Conservation (phyloP, 1,140 invertebrate genomes). For the Drosophila pallidifrons region DNA sequence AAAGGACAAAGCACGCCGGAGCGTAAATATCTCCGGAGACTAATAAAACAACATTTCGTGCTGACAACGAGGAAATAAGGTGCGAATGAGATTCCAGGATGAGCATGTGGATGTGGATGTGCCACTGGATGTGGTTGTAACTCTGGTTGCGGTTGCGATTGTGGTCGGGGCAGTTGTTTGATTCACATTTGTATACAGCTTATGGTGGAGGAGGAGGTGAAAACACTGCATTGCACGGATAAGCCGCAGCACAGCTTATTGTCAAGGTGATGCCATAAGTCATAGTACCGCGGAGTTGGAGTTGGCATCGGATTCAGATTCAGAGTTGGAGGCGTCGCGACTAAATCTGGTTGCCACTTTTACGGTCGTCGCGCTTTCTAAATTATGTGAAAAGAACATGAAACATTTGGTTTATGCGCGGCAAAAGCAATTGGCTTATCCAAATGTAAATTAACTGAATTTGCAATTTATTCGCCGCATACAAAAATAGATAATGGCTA, state of each 20-base stretch:
- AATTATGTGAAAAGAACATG: conserved; percentile 63
- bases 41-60: conserved; percentile 84
- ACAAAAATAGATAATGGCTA: conserved; percentile 13
- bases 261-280: conserved; percentile 82
- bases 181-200: conserved; percentile 49
- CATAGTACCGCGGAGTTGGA: conserved; percentile 34
- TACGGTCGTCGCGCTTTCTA: conserved; percentile 37
- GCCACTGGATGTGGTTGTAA: neutral
- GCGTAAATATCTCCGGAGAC: conserved; percentile 78
- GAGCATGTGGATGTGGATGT: neutral
- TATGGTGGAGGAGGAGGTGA: neutral
- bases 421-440: conserved; percentile 6
- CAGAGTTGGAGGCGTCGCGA: neutral
- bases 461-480: conserved; percentile 30
- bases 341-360: conserved; percentile 27
- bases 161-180: conserved; percentile 63
- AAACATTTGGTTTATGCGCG: conserved; percentile 62
- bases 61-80: conserved; percentile 81
- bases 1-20: conserved; percentile 55
- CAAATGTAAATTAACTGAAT: conserved; percentile 38
- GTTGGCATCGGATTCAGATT: neutral
- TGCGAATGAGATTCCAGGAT: conserved; percentile 58
- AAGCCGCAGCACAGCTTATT: conserved; percentile 70
- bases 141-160: conserved; percentile 20
- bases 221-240: conserved; percentile 45